Conservation (phyloP, 2,888 invertebrate species). For the Zaprionus bogoriensis region DNA sequence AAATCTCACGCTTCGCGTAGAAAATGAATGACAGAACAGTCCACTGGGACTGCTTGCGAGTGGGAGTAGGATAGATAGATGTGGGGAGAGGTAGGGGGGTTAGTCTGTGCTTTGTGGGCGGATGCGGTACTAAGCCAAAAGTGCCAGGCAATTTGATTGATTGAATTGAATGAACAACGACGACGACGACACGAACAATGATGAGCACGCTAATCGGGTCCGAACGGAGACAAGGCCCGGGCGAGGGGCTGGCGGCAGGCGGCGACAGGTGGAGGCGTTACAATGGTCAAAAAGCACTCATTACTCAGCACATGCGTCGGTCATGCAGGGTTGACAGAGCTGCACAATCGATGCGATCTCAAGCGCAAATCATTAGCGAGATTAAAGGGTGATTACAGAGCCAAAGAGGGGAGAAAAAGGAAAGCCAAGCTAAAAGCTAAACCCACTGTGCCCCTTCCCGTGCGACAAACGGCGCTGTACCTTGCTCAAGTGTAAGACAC, state of each 20-base stretch:
- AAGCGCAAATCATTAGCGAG: constrained; percentile 54
- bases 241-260: too few relatives aligned
- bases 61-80: not conserved
- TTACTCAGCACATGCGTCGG: constrained; percentile 43
- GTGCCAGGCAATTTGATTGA: constrained; percentile 66
- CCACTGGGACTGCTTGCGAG: too few relatives aligned
- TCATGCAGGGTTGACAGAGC: constrained; percentile 64
- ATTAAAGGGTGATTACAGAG: constrained; percentile 38
- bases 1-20: too few relatives aligned
- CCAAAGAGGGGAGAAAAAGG: not conserved
- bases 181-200: constrained; percentile 21
- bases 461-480: not conserved
- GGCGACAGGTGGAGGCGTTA: constrained; percentile 2
- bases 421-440: not conserved
- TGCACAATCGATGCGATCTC: constrained; percentile 42
- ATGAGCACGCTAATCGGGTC: constrained; percentile 7
- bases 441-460: not conserved
- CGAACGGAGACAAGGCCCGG: too few relatives aligned
- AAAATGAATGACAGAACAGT: too few relatives aligned
- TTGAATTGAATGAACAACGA: constrained; percentile 61
- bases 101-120: not conserved
- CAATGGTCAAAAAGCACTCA: too few relatives aligned
- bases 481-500: constrained; percentile 25
- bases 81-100: constrained; percentile 1
- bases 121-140: constrained; percentile 32